Evolutionary conservation across 2,888 invertebrate species (phyloP).

Genomic region (Aleiodes alternator): DNA sequence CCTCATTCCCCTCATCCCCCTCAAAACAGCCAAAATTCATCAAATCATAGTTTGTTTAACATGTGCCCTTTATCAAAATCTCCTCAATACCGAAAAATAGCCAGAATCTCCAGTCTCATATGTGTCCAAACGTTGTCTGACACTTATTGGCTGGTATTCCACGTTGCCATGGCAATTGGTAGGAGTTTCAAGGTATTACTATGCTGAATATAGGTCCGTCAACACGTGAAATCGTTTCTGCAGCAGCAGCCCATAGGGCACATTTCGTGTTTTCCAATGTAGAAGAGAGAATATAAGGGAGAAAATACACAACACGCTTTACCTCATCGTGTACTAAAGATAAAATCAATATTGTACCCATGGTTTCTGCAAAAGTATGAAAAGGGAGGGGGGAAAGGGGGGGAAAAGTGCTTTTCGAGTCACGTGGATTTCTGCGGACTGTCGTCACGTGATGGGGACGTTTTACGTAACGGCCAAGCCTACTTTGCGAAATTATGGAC

Average conservation of each 20-base stretch:
- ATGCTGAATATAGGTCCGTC: constrained; percentile 1
- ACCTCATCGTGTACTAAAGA: constrained; percentile 29
- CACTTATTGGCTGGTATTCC: neutral
- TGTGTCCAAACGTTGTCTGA: neutral
- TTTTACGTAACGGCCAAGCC: constrained; percentile 30
- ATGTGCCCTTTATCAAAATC: neutral
- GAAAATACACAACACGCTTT: constrained; percentile 32
- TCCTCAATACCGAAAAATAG: neutral
- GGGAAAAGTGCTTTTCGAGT: neutral
- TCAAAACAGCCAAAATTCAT: too few relatives aligned
- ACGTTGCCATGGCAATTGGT: constrained; percentile 15
- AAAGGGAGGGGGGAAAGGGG: neutral
- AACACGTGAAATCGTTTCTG: constrained; percentile 14
- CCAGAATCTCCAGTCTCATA: neutral
- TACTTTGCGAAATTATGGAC: constrained; percentile 25
- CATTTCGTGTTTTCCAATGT: neutral
- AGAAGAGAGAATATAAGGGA: constrained; percentile 21
- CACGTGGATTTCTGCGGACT: constrained; percentile 25
- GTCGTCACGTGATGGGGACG: constrained; percentile 18
- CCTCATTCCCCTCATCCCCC: too few relatives aligned
- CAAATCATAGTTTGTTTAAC: too few relatives aligned
- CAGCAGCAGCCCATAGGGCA: constrained; percentile 10
- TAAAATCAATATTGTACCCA: constrained; percentile 27
- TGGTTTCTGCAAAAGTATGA: constrained; percentile 1
- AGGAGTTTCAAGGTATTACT: constrained; percentile 8